Evolutionary conservation across 2,113 vertebrate genomes (phyloP).

Genomic region (Psephotus haematonotus): DNA sequence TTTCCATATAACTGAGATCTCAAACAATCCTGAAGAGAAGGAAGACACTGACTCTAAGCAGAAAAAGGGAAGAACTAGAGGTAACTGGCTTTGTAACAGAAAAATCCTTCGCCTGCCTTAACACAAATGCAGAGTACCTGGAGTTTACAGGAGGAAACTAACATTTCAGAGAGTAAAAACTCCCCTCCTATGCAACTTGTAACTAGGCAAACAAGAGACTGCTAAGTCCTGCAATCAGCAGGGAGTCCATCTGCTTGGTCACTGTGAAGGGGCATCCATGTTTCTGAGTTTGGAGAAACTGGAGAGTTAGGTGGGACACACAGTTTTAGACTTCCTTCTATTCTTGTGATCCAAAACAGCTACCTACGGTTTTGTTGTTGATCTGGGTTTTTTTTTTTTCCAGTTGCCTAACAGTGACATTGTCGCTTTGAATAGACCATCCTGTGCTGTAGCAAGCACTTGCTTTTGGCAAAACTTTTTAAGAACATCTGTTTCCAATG

Average conservation of each 20-base stretch:
- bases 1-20: not conserved
- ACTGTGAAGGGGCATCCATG: not conserved
- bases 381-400: not conserved
- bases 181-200: not conserved
- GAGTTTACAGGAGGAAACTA: not conserved
- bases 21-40: not conserved
- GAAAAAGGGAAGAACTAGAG: not conserved
- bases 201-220: not conserved
- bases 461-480: not conserved
- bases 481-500: fast-evolving
- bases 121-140: not conserved
- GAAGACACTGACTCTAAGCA: not conserved
- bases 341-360: not conserved
- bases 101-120: not conserved
- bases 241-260: not conserved
- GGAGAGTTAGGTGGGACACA: not conserved
- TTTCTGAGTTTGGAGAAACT: not conserved
- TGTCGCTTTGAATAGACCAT: not conserved
- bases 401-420: not conserved
- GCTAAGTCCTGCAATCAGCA: not conserved
- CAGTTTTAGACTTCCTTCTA: not conserved
- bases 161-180: not conserved
- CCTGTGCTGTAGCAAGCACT: not conserved
- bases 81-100: not conserved
- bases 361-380: not conserved